These are phyloP conservation scores for Cygnus atratus DNA, from an alignment of 2,113 vertebrate genomes.

Conservation along the genomic window DNA sequence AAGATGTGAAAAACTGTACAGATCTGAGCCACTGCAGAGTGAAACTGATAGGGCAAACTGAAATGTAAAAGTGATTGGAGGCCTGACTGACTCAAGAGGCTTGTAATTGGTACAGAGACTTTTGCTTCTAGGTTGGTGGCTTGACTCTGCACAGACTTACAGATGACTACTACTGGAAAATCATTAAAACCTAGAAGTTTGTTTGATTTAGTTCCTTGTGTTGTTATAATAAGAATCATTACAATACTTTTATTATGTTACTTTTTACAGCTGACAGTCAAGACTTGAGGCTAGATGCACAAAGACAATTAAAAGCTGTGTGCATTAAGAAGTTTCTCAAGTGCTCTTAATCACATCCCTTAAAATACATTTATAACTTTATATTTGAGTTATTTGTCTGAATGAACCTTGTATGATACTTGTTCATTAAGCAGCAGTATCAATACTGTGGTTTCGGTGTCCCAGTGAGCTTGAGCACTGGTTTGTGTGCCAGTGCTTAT, in stretches of 20 bases:
- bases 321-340: neutral
- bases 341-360: neutral
- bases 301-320: neutral
- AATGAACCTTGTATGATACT: neutral
- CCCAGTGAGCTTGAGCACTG: neutral
- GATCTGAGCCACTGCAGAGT: neutral
- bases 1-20: neutral
- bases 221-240: neutral
- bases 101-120: neutral
- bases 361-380: neutral
- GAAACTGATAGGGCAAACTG: neutral
- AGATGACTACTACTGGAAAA: neutral
- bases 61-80: neutral
- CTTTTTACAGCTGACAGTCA: neutral
- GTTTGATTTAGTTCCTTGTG: neutral
- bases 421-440: neutral
- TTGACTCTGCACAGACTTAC: neutral
- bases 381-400: neutral
- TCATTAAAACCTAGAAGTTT: neutral
- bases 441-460: neutral
- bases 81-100: neutral
- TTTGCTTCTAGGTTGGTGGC: neutral
- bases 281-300: neutral
- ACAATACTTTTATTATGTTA: neutral
- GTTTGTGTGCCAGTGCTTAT: rapidly evolving